Evolutionary conservation across 1,140 invertebrate genomes (phyloP).

Genomic region (Conus betulinus): DNA sequence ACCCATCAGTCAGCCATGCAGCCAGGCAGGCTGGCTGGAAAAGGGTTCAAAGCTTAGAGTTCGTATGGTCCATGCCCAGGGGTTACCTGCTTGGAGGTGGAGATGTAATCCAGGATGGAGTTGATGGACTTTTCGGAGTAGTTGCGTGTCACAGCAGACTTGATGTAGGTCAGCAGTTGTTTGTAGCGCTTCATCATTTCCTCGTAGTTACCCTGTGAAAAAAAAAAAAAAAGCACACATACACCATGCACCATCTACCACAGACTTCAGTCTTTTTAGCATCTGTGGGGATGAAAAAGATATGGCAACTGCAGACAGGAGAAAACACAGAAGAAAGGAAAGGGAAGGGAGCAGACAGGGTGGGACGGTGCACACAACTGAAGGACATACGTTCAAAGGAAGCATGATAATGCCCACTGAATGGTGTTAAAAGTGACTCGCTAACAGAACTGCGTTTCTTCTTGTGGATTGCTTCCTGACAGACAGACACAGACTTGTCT

Average conservation of each 20-base stretch:
- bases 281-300: not conserved
- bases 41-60: no score
- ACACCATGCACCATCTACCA: not conserved
- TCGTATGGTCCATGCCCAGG: no score
- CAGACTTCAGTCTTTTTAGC: not conserved
- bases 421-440: no score
- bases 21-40: no score
- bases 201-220: constrained; percentile 88
- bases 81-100: constrained; percentile 96
- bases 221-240: constrained; percentile 38
- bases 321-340: not conserved
- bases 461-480: no score
- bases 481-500: no score
- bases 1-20: no score
- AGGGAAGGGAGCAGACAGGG: not conserved
- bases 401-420: no score
- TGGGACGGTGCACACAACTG: no score
- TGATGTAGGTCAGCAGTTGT: constrained; percentile 97
- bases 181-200: constrained; percentile 99
- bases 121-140: constrained; percentile 99
- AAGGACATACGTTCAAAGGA: no score
- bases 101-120: constrained; percentile 99
- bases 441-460: no score
- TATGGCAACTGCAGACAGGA: not conserved
- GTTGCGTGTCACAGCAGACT: constrained; percentile 98